A percentile compares a stretch with the other conserved stretches of the same genome.
These are phyloP conservation scores for Plotosus lineatus DNA, from an alignment of 2,113 vertebrate genomes.

Conservation along the genomic window DNA sequence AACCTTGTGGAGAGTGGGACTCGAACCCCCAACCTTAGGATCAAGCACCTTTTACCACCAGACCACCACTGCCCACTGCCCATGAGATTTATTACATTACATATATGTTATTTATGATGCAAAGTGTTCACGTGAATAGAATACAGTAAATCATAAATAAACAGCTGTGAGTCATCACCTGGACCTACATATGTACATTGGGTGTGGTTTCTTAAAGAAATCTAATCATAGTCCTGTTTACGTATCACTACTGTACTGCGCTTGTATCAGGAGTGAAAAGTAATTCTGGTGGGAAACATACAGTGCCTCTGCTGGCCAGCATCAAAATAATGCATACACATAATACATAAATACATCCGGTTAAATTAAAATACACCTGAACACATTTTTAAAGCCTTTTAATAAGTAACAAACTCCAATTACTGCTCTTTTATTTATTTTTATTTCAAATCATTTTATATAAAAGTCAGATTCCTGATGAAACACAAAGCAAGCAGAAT, in stretches of 20 bases:
- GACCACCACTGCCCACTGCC: too few relatives aligned
- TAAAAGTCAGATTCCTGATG: conserved; percentile 75
- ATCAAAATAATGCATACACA: background rate
- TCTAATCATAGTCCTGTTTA: background rate
- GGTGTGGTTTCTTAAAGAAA: background rate
- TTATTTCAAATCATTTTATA: conserved; percentile 80
- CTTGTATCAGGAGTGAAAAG: background rate
- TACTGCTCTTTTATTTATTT: conserved; percentile 75
- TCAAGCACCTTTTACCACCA: too few relatives aligned
- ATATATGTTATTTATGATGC: background rate
- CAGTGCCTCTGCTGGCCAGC: background rate
- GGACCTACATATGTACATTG: background rate
- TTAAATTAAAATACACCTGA: background rate
- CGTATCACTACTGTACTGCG: background rate
- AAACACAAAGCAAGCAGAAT: conserved; percentile 52
- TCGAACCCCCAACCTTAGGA: too few relatives aligned
- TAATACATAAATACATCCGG: background rate
- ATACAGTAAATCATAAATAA: background rate
- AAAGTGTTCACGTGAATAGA: background rate
- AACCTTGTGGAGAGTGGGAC: too few relatives aligned
- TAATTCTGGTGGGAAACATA: background rate
- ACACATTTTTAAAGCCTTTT: too few relatives aligned
- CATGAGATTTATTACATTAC: background rate
- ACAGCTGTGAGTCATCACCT: background rate
- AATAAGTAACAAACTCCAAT: conserved; percentile 72